Evolutionary conservation across 2,113 vertebrate genomes (phyloP), one percentile per base, ranked within the genome.

Genomic region (Gasterosteus aculeatus): DNA sequence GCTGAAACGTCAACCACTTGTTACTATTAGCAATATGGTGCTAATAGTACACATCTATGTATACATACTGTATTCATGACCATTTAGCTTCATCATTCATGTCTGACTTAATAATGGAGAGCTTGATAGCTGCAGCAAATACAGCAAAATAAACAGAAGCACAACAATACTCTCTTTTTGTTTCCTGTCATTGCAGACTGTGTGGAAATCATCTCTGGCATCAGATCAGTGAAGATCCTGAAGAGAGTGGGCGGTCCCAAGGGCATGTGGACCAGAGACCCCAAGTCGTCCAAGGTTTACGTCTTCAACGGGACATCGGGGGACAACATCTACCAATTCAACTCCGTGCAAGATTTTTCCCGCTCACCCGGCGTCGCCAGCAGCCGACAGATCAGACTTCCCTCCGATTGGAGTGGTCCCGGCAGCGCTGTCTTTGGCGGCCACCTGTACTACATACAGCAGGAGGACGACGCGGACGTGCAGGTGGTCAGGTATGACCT

Each of bases 141-240:
- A 59, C 33, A 59, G 57, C 11, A 31, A 38, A 5, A 35, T 35
- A 35, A 57, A 57, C 53, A 31, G 54, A 15, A 31, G 29, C 54
- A 33, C 35, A 42, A 47, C 29, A 54, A 44, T 0, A 14, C 14
- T n/a, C 60, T 64, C 16, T 75, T 10, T 46, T 8, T 56, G 8
- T 61, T 31, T 42, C 51, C 29, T 64, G 31, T 66, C 26, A 0
- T 41, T 61, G 46, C 90, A 99, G 98, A 98, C 72, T 99, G 98
- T 82, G 92, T 94, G 1, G 96, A 99, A 81, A 96, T 97, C 44
- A 93, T 99, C 26, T 95, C 96, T 26, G 94, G 91, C 9, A 94
- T 99, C 92, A 94, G 94, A 81, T 96, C 97, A 49, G 96, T 98
- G 95, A 99, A 99, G 93, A 97, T 99, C 84, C 90, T 99, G 79